Evolutionary conservation across 2,888 invertebrate species (phyloP).

Genomic region (Zygothrica quintamaculata): DNA sequence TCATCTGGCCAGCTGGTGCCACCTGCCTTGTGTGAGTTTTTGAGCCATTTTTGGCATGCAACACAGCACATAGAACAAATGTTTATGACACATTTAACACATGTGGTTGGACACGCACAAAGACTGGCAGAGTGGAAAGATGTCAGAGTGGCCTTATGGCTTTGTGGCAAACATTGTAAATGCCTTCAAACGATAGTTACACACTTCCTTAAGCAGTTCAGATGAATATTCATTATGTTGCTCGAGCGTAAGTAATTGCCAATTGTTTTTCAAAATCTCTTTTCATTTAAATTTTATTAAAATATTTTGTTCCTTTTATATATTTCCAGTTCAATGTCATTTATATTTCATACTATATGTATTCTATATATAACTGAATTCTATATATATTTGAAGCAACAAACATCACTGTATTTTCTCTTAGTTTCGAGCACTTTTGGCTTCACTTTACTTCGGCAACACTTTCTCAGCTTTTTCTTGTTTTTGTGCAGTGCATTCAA

Average conservation of each 20-base stretch:
- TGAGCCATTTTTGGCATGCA: slow-evolving; percentile 40
- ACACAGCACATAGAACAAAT: slow-evolving; percentile 55
- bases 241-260: slow-evolving; percentile 14
- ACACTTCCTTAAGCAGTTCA: slow-evolving; percentile 6
- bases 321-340: no score
- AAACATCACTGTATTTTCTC: not conserved
- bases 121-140: not conserved
- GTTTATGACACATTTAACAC: slow-evolving; percentile 74
- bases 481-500: slow-evolving; percentile 58
- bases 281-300: no score
- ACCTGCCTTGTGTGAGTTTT: slow-evolving; percentile 38
- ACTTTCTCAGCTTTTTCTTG: slow-evolving; percentile 11
- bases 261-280: not conserved
- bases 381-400: no score
- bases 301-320: not conserved
- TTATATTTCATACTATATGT: no score
- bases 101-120: slow-evolving; percentile 61
- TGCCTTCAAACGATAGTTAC: slow-evolving; percentile 1
- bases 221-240: slow-evolving; percentile 27
- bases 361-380: no score
- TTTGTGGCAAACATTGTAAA: not conserved
- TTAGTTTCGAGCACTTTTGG: not conserved
- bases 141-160: no score
- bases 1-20: slow-evolving; percentile 14
- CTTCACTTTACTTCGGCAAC: slow-evolving; percentile 27